A percentile compares a stretch with the other conserved stretches of the same genome.
Evolutionary conservation across 2,797 vertebrate genomes (phyloP).

Genomic region (Syngnathus acus): DNA sequence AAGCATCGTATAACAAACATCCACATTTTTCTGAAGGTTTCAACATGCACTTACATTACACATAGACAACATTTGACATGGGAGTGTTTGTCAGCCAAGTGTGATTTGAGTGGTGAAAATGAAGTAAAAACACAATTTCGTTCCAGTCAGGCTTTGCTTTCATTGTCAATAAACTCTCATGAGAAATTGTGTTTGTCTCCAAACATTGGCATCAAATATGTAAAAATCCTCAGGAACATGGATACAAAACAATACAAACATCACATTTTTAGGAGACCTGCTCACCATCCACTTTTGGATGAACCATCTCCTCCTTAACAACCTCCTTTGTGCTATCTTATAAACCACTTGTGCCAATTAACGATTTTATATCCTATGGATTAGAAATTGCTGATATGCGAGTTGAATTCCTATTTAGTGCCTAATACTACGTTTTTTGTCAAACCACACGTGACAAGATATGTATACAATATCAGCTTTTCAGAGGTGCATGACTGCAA

Average conservation of each 20-base stretch:
- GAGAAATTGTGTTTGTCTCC: constrained; percentile 11
- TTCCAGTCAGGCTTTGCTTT: not conserved
- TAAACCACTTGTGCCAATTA: not conserved
- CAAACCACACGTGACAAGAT: not conserved
- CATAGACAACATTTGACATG: constrained; percentile 8
- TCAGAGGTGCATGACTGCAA: not conserved
- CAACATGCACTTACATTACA: constrained; percentile 22
- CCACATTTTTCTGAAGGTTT: not conserved
- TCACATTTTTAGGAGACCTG: not conserved
- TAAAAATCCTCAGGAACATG: constrained; percentile 17
- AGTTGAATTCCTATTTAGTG: not conserved
- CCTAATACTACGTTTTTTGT: not conserved
- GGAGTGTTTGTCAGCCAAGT: not conserved
- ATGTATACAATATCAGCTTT: not conserved
- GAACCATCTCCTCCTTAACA: not conserved
- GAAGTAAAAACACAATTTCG: constrained; percentile 10
- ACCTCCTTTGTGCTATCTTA: constrained; percentile 4
- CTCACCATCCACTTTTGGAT: not conserved
- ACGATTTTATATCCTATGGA: not conserved
- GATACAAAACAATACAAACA: constrained; percentile 18
- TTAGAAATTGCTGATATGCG: not conserved
- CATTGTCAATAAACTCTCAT: not conserved
- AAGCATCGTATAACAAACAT: constrained; percentile 21
- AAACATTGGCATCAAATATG: constrained; percentile 25
- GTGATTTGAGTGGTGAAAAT: not conserved